Conservation (phyloP, 2,113 vertebrate species). For the Hippocampus comes region DNA sequence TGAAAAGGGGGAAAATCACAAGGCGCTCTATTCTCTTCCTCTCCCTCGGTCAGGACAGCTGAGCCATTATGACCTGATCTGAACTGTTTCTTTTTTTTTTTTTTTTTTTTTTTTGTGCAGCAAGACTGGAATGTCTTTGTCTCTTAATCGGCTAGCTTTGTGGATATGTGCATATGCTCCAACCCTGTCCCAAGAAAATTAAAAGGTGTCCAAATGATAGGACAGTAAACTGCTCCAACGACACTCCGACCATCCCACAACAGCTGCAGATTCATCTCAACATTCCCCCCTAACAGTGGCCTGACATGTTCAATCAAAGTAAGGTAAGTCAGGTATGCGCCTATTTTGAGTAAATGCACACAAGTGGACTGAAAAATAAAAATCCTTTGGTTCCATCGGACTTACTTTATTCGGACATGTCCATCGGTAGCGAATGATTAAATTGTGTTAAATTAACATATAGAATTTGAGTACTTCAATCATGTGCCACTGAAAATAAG, state of each 20-base stretch:
- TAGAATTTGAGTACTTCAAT: no score
- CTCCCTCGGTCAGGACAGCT: conserved; percentile 94
- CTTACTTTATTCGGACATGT: no score
- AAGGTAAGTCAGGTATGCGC: conserved; percentile 49
- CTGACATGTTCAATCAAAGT: conserved; percentile 45
- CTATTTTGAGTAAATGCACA: conserved; percentile 36
- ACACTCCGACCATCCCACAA: conserved; percentile 63
- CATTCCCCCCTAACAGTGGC: conserved; percentile 25
- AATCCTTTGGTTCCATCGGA: no score
- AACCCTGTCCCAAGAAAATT: conserved; percentile 79
- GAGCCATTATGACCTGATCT: conserved; percentile 93
- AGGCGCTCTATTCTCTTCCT: conserved; percentile 93
- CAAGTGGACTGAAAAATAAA: neutral
- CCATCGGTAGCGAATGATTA: no score
- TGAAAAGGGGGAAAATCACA: conserved; percentile 80
- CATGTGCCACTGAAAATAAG: no score
- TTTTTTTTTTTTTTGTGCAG: conserved; percentile 69
- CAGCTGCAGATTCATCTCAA: conserved; percentile 52
- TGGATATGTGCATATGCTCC: conserved; percentile 84
- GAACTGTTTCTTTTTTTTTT: conserved; percentile 80
- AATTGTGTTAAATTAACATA: no score
- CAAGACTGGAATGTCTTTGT: conserved; percentile 94
- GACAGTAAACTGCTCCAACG: conserved; percentile 78
- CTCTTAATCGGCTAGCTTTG: conserved; percentile 84
- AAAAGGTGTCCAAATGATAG: conserved; percentile 83